These are phyloP conservation scores for Aphelocoma coerulescens DNA, from an alignment of 2,113 vertebrate species.

Conservation along the genomic window DNA sequence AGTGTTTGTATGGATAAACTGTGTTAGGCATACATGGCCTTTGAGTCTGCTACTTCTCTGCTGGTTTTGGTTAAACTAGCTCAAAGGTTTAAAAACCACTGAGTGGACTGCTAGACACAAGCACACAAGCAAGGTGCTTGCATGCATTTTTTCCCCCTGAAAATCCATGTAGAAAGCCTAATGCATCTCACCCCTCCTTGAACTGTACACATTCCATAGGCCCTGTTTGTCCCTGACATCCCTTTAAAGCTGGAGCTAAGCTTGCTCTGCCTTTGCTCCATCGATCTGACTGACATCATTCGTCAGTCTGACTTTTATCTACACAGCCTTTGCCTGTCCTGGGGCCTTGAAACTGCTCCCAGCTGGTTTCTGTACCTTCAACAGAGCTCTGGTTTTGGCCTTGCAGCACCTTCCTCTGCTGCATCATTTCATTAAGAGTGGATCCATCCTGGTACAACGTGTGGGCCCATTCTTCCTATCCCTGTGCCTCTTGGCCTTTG, in stretches of 20 bases:
- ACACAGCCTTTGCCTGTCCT: neutral
- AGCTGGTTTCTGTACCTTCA: neutral
- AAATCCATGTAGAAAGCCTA: neutral
- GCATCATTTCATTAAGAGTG: neutral
- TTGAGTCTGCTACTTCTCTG: neutral
- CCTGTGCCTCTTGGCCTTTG: neutral
- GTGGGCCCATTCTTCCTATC: neutral
- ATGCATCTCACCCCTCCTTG: neutral
- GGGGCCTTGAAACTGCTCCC: neutral
- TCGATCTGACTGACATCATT: neutral
- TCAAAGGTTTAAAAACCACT: neutral
- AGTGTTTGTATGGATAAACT: neutral
- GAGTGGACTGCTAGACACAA: neutral
- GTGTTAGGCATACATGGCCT: neutral
- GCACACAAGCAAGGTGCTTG: neutral
- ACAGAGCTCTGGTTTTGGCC: neutral
- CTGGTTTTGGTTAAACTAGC: neutral
- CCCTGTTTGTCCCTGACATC: neutral
- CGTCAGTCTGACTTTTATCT: neutral
- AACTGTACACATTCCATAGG: neutral
- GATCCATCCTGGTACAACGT: accelerated
- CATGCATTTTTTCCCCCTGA: neutral
- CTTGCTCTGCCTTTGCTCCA: neutral
- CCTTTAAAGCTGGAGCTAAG: neutral
- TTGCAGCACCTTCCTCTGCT: neutral